Evolutionary conservation across 2,797 vertebrate species (phyloP), one percentile per base, ranked within the genome.

Genomic region (Falco cherrug): DNA sequence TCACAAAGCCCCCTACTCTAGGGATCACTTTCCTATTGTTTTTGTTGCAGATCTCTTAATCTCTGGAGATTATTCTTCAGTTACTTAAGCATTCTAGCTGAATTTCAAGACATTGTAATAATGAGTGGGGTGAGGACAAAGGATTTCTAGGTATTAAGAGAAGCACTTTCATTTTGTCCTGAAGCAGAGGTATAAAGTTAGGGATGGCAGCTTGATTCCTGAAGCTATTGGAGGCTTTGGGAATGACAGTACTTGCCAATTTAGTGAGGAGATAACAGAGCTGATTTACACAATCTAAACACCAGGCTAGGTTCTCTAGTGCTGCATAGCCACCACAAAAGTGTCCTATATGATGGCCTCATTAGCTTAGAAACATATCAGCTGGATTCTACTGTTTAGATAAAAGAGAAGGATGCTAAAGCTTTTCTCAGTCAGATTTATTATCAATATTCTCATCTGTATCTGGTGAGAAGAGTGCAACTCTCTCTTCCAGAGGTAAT

Each of bases 31-130:
- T 37, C 20, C 73, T 90, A 11, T 94, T 96, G 70, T 79, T 95
- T 95, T 95, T 91, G 47, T 71, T 84, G 63, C 47, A 86, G 73
- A 96, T 96, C 89, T 95, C 67, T 95, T 91, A 91, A 93, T 94
- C 88, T 79, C 80, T 69, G 63, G 89, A 84, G 77, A 93, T 96
- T 95, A 93, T 60, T 93, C 89, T 91, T 86, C 69, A 75, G 64
- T 92, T 95, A 92, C 17, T 96, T 97, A 93, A 94, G 63, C 14
- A 60, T 95, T 94, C 70, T 91, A 63, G 39, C 37, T 89, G 80
- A 87, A 84, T 93, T 95, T 91, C 80, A 88, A 82, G 89, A 87
- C 43, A 45, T 33, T 63, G 59, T 67, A 95, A 87, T 90, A 94
- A 86, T n/a, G 47, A 91, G 59, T 3, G 4, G n/a, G 16, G 79